Evolutionary conservation across 2,113 vertebrate genomes (phyloP), one percentile per base, ranked within the genome.

Genomic region (Panthera tigris): DNA sequence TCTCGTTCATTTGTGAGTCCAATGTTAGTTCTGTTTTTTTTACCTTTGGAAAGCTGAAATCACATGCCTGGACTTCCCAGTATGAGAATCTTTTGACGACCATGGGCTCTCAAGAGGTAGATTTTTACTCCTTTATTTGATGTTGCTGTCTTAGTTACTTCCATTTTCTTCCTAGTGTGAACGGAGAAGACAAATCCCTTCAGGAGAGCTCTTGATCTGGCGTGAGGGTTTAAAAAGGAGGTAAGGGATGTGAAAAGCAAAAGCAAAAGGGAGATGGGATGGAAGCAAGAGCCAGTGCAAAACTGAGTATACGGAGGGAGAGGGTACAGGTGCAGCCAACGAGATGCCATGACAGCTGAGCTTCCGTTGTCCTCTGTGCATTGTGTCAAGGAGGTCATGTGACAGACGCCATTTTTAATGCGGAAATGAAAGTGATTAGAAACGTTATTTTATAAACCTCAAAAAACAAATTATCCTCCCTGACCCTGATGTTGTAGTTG

Each of bases 221-320:
- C 48, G 63, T 45, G 5, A 48, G 29, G 48, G 33, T 73, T 79
- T 84, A 33, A 29, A 45, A 85, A 94, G 82, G 39, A 89, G 4
- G 11, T 25, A 68, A 92, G 48, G n/a, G 61, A 81, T n/a, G 57
- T 41, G 16, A n/a, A 7, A 71, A 69, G 12, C 9, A 4, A 52
- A 85, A 69, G 27, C 27, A 86, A 96, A 93, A 13, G 10, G 21
- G 63, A 65, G n/a, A 52, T 2, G 15, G 74, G 25, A 57, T 5
- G n/a, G 45, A 50, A 41, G 6, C 29, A 27, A 45, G 15, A 15
- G 1, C 27, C 1, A 14, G 18, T 12, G 29, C 21, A 15, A 74
- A 15, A 12, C 7, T 15, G 6, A 78, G 89, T 0, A 1, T 0
- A 1, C 4, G 5, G 19, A 18, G 13, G 1, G 50, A 86, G 66